A percentile compares a stretch with the other conserved stretches of the same genome.
Conservation (phyloP, 2,113 vertebrate species). For the Sciurus niger region DNA sequence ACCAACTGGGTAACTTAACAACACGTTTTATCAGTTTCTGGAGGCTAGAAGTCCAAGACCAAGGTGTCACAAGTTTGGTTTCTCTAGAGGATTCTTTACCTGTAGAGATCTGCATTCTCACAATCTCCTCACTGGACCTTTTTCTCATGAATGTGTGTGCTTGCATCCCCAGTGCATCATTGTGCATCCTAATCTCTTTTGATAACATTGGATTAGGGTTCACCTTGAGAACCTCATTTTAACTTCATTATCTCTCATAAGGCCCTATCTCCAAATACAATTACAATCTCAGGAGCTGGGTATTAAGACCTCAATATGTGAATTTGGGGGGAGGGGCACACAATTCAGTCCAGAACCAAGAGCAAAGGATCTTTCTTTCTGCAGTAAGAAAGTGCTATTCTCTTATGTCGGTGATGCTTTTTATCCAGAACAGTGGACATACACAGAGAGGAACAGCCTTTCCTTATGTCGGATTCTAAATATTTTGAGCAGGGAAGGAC, state of each 20-base stretch:
- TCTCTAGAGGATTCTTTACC: not conserved
- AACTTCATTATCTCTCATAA: not conserved
- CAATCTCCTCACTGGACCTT: accelerated
- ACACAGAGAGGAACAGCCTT: not conserved
- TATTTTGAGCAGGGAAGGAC: not conserved
- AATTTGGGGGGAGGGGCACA: not conserved
- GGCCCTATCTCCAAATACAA: not conserved
- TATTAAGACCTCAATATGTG: not conserved
- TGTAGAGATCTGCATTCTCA: not conserved
- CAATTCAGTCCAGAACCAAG: not conserved
- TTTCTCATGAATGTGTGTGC: not conserved
- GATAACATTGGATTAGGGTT: not conserved
- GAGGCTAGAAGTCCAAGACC: not conserved
- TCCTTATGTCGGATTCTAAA: not conserved
- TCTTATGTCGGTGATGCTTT: not conserved
- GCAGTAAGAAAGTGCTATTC: not conserved
- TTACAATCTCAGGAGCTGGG: not conserved
- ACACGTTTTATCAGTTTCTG: not conserved
- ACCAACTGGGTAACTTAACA: not conserved
- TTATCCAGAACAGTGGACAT: not conserved
- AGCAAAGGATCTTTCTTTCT: not conserved
- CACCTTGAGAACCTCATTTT: not conserved
- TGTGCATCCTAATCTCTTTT: not conserved
- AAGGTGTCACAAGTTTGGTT: not conserved
- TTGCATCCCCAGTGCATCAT: not conserved